These are phyloP conservation scores for Ectobius pallidus DNA, from an alignment of 2,888 invertebrate species.

Conservation along the genomic window DNA sequence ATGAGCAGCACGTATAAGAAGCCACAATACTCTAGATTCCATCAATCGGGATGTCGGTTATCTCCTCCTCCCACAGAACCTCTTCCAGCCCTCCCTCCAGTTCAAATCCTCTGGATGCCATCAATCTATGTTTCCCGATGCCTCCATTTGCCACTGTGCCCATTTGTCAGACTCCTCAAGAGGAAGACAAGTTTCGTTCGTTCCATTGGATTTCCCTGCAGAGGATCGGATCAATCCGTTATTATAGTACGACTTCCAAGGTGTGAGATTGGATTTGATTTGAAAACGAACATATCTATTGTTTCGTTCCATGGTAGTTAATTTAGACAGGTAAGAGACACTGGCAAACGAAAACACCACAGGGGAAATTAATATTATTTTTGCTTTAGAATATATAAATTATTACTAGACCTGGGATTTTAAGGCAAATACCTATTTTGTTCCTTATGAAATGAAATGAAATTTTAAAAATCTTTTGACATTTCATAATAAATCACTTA, in stretches of 20 bases:
- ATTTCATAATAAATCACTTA: too few relatives aligned
- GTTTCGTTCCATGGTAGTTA: too few relatives aligned
- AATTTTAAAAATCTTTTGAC: too few relatives aligned
- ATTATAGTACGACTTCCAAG: neutral
- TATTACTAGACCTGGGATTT: too few relatives aligned
- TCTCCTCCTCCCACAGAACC: neutral
- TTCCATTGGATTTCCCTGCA: conserved; percentile 15
- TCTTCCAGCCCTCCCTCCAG: neutral
- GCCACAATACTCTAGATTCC: conserved; percentile 27
- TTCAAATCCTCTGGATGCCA: conserved; percentile 31
- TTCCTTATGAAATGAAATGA: too few relatives aligned
- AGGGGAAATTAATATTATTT: too few relatives aligned
- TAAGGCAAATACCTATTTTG: too few relatives aligned
- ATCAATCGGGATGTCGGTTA: conserved; percentile 19
- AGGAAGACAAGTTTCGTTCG: conserved; percentile 14
- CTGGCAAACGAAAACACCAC: too few relatives aligned
- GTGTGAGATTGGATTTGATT: too few relatives aligned
- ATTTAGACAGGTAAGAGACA: too few relatives aligned
- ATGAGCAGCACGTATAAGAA: conserved; percentile 4
- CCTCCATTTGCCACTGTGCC: conserved; percentile 30
- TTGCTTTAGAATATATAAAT: too few relatives aligned
- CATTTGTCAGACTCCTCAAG: conserved; percentile 30
- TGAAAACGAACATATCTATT: too few relatives aligned
- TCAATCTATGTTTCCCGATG: conserved; percentile 39
- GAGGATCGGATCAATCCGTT: conserved; percentile 24